Base-by-base conservation (phyloP, 2,888 invertebrate genomes). In the Hypselothyrea guttata region DNA sequence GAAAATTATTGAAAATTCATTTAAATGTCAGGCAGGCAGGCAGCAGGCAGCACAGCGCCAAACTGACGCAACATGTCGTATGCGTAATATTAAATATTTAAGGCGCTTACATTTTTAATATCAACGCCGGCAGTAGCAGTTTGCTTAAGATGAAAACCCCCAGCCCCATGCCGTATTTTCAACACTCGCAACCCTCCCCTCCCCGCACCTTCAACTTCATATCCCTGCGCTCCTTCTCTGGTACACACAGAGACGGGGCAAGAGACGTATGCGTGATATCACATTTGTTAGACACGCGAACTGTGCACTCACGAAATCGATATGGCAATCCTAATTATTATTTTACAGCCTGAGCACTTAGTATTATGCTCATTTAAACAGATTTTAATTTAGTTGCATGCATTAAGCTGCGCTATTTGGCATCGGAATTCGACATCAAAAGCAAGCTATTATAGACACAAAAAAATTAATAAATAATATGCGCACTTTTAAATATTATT, bases 1-100 rank as follows among this genome's bases (percentile, higher is more conserved):
- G 8, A 48, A 71, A 82, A 82, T 82, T 82, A 77, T 82, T 82
- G 79, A 75, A 77, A 78, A 82, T 71, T 77, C 83, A 78, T 82
- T 77, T 82, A 75, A 77, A 82, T 77, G 83, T 78, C 75, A 22
- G 82, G 65, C 31, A 46, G 57, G 31, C 31, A 37, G 40, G n/a
- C 30, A 9, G 34, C 52, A 60, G 12, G 31, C 31, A 37, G 40
- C 22, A 12, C 12, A 12, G 41, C 33, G 33, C 11, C 16, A 49
- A 75, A 73, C 51, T 61, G 71, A 59, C 68, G 59, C 72, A 75
- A 75, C 72, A 77, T 77, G 83, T 75, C 83, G 78, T 82, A 78
- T 77, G 72, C 75, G 83, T 72, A 64, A 65, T 77, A 75, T 77
- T 66, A 77, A 77, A 77, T 77, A 77, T 77, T 68, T 71, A 78